Evolutionary conservation across 1,140 invertebrate genomes (phyloP).

Genomic region (Drosophila pandora): DNA sequence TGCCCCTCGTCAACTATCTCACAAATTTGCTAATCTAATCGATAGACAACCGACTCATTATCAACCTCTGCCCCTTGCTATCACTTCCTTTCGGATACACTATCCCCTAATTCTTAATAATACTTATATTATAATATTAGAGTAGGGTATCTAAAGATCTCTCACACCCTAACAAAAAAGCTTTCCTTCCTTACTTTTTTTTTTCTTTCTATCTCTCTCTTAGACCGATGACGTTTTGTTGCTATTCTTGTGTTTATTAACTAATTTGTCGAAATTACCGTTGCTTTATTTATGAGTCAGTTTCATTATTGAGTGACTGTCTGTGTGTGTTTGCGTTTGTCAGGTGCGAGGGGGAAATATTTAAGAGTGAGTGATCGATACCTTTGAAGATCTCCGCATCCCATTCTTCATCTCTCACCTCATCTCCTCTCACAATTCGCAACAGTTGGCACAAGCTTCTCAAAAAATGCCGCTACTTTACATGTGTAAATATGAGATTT

Average conservation of each 20-base stretch:
- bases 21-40: conserved; percentile 74
- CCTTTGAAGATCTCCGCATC: conserved; percentile 28
- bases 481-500: conserved; percentile 25
- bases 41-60: conserved; percentile 44
- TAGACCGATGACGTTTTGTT: conserved; percentile 43
- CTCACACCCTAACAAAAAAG: too few relatives aligned
- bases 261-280: conserved; percentile 62
- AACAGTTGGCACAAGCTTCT: conserved; percentile 38
- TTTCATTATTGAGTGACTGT: conserved; percentile 9
- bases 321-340: conserved; percentile 3
- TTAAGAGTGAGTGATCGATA: conserved; percentile 30
- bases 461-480: conserved; percentile 30
- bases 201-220: conserved; percentile 9
- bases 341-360: conserved; percentile 31
- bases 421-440: conserved; percentile 13
- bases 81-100: conserved; percentile 37
- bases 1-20: conserved; percentile 10
- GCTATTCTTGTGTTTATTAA: conserved; percentile 64
- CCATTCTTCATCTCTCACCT: background rate
- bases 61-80: conserved; percentile 31
- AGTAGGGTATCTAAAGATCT: background rate
- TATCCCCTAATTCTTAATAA: background rate
- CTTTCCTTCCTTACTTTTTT: background rate
- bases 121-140: conserved; percentile 4
- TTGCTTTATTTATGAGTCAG: conserved; percentile 47